Percentiles rank a stretch among this genome's conserved stretches.
Conservation (phyloP, 2,113 vertebrate species). For the Pristiophorus japonicus region DNA sequence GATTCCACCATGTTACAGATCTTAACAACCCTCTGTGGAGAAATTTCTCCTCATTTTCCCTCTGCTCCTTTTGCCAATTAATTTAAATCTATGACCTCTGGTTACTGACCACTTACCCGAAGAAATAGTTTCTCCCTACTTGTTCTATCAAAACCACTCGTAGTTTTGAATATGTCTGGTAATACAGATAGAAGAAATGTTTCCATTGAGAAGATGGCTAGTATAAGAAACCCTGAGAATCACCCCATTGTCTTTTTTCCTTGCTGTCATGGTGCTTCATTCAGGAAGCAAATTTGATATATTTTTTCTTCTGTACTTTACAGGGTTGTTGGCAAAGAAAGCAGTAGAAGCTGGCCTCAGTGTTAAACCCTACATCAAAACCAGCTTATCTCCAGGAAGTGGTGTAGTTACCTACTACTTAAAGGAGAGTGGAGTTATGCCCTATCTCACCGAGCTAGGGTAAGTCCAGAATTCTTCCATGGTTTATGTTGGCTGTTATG, state of each 20-base stretch:
- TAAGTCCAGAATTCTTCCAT: conserved; percentile 47
- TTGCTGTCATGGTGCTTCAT: not conserved
- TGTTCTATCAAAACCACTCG: not conserved
- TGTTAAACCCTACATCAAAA: conserved; percentile 94
- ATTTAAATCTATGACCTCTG: not conserved
- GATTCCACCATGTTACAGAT: not conserved
- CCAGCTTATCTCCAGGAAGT: conserved; percentile 91
- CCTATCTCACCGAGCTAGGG: conserved; percentile 74
- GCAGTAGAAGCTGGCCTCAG: conserved; percentile 75
- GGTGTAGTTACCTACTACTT: conserved; percentile 97
- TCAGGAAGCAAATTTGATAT: not conserved
- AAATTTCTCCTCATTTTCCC: not conserved
- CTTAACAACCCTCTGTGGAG: too few relatives aligned
- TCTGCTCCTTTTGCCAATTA: not conserved
- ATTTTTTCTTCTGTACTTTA: conserved; percentile 38
- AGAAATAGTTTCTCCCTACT: not conserved
- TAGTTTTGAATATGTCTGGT: not conserved
- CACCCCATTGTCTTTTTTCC: not conserved
- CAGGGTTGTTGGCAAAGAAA: conserved; percentile 89
- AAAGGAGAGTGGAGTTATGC: conserved; percentile 87
- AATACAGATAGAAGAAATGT: not conserved
- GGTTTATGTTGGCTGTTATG: not conserved
- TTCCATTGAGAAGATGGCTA: too few relatives aligned
- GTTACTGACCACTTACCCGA: not conserved
- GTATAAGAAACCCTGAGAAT: not conserved